These are phyloP conservation scores for Galerucella nymphaeae DNA, from an alignment of 2,888 invertebrate species.

Conservation along the genomic window DNA sequence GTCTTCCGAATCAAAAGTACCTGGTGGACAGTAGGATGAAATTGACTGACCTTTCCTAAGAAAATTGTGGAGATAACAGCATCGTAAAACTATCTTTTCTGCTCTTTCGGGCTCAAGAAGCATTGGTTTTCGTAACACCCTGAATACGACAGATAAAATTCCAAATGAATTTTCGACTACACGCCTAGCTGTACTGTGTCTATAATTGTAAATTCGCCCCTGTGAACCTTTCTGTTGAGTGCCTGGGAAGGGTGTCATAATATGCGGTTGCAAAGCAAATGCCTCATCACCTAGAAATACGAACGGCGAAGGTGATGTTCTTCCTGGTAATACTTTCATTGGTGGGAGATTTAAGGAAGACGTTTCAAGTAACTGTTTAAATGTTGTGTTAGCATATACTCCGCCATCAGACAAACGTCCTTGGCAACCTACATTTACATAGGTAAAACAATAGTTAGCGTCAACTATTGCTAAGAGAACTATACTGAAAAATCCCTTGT, in stretches of 20 bases:
- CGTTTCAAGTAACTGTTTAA: background rate
- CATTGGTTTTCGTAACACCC: background rate
- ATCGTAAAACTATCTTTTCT: background rate
- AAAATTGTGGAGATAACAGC: constrained; percentile 12
- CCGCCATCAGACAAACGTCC: constrained; percentile 27
- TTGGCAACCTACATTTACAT: constrained; percentile 25
- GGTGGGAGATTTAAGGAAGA: background rate
- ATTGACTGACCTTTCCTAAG: background rate
- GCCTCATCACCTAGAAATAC: background rate
- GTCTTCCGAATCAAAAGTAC: background rate
- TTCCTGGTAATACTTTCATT: background rate
- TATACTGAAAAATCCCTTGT: constrained; percentile 34
- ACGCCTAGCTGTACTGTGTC: constrained; percentile 11
- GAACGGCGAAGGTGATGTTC: background rate
- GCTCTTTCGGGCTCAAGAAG: background rate
- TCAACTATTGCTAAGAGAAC: constrained; percentile 30
- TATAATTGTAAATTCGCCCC: constrained; percentile 10
- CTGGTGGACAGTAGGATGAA: background rate
- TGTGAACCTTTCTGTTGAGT: background rate
- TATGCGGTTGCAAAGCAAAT: background rate
- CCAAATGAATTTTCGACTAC: constrained; percentile 19
- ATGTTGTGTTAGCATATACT: constrained; percentile 20
- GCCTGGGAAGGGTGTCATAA: background rate
- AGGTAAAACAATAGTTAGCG: constrained; percentile 20
- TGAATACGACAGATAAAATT: constrained; percentile 18